Conservation (phyloP, 2,888 invertebrate species). For the Stenchaetothrips biformis region DNA sequence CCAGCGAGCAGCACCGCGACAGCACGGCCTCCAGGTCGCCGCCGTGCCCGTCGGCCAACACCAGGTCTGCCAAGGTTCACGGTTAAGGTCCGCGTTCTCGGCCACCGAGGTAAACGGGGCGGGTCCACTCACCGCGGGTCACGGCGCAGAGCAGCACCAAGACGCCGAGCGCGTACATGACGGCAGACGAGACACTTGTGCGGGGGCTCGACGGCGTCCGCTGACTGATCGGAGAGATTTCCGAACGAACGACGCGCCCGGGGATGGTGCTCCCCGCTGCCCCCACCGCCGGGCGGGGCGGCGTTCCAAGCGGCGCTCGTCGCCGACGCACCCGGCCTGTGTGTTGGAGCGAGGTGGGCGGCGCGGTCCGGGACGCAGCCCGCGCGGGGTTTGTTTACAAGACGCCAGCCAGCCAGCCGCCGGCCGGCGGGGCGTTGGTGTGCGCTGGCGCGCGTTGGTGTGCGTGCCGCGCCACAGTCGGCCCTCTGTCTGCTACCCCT, state of each 20-base stretch:
- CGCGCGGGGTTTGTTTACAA: conserved; percentile 12
- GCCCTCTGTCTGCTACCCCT: too few species aligned
- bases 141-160: neutral
- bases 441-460: too few species aligned
- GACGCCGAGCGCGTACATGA: neutral
- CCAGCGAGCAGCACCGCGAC: conserved; percentile 50
- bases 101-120: too few species aligned
- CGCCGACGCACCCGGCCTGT: neutral
- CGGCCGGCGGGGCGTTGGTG: too few species aligned
- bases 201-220: neutral
- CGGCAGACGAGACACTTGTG: neutral
- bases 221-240: conserved; percentile 17
- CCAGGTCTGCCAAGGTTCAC: too few species aligned
- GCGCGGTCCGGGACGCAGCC: neutral
- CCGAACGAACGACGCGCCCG: neutral
- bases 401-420: neutral
- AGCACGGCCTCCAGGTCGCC: conserved; percentile 33
- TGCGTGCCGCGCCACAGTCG: too few species aligned
- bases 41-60: neutral
- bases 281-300: neutral
- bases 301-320: neutral
- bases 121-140: neutral
- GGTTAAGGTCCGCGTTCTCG: too few species aligned
- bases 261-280: neutral
- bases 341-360: neutral